Percentiles rank a stretch among this genome's conserved stretches.
phyloP scores from a whole-genome alignment of 2,113 vertebrate genomes.

The Phylloscopus trochilus region DNA sequence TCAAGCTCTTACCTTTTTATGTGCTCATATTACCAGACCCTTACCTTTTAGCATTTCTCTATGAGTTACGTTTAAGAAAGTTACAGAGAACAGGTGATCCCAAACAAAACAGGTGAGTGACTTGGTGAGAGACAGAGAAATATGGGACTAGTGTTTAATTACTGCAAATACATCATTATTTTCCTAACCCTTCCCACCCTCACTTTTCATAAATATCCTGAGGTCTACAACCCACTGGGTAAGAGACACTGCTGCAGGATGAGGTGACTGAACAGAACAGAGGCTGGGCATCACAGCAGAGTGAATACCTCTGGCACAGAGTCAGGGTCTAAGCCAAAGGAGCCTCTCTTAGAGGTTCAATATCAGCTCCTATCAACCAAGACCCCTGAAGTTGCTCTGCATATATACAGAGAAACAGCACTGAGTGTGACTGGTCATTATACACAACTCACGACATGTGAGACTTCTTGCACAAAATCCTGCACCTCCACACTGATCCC shows the following conservation, averaged over 20 bases:
- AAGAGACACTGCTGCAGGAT: neutral
- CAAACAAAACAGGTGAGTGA: neutral
- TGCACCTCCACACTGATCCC: neutral
- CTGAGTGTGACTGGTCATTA: neutral
- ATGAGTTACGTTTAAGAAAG: neutral
- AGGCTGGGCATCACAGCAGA: neutral
- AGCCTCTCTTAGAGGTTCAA: neutral
- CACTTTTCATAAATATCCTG: neutral
- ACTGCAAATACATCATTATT: neutral
- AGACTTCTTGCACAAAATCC: neutral
- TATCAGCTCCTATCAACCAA: neutral
- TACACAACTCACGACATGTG: accelerated
- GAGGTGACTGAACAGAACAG: neutral
- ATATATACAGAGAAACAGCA: neutral
- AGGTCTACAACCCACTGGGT: neutral
- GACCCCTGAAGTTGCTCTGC: neutral
- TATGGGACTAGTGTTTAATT: neutral
- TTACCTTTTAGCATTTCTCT: neutral
- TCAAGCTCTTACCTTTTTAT: neutral
- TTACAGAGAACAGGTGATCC: neutral
- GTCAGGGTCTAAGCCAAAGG: neutral
- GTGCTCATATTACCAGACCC: neutral
- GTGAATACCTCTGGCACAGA: neutral
- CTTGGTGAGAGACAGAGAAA: neutral
- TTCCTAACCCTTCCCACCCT: neutral